Conservation (phyloP, 2,888 invertebrate species). For the Melinaea marsaeus region DNA sequence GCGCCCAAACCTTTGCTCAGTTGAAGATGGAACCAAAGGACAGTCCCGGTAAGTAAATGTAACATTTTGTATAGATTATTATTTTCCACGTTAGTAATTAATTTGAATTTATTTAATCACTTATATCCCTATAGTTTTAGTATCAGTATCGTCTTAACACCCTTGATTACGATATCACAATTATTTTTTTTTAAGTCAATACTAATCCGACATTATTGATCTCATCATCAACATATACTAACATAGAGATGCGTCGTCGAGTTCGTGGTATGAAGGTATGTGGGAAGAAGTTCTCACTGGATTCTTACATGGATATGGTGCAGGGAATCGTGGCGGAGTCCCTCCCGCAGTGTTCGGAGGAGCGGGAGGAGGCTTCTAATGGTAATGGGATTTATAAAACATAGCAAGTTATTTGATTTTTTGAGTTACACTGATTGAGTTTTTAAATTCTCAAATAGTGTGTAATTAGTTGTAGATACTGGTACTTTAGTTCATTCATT, state of each 20-base stretch:
- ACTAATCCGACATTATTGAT: background rate
- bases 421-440: too few species aligned
- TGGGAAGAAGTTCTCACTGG: constrained; percentile 93
- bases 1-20: constrained; percentile 83
- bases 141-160: background rate
- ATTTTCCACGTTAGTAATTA: background rate
- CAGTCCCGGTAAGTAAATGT: constrained; percentile 81
- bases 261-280: constrained; percentile 93
- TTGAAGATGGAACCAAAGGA: constrained; percentile 85
- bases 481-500: too few species aligned
- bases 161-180: background rate
- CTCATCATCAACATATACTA: background rate
- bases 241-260: constrained; percentile 86
- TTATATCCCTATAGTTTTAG: background rate
- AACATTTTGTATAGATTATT: background rate
- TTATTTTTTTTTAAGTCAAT: too few species aligned
- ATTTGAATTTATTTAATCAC: background rate
- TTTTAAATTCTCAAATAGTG: too few species aligned
- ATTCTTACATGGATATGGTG: constrained; percentile 94
- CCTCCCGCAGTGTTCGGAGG: constrained; percentile 76
- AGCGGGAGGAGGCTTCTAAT: constrained; percentile 66
- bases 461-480: too few species aligned
- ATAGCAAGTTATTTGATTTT: too few species aligned
- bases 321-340: constrained; percentile 81
- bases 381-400: constrained; percentile 43